Conservation (phyloP, 2,888 invertebrate species). For the Athalia cordata region DNA sequence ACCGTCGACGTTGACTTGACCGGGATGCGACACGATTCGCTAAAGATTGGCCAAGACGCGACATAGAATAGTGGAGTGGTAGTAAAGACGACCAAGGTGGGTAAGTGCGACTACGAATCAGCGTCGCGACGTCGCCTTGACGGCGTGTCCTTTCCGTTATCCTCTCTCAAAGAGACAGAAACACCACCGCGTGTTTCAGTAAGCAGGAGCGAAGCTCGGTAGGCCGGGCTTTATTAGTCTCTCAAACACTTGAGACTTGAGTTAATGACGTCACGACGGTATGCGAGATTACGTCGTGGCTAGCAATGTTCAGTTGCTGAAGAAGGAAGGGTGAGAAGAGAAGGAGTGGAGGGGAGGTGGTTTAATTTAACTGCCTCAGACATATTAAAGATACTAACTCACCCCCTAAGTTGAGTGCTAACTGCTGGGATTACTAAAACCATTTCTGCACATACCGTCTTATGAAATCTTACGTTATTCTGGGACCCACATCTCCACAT, state of each 20-base stretch:
- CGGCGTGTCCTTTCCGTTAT: background rate
- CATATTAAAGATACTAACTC: constrained; percentile 65
- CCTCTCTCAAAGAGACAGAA: constrained; percentile 10
- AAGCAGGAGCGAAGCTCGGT: background rate
- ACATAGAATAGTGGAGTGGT: constrained; percentile 9
- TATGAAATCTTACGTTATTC: constrained; percentile 55
- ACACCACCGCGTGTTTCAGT: background rate
- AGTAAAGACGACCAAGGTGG: too few species aligned
- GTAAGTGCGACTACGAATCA: constrained; percentile 1
- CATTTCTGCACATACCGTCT: constrained; percentile 52
- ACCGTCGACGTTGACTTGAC: constrained; percentile 40
- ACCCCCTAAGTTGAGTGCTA: constrained; percentile 53
- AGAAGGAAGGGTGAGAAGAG: too few species aligned
- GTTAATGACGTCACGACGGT: constrained; percentile 52
- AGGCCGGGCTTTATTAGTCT: constrained; percentile 41
- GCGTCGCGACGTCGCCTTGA: constrained; percentile 8
- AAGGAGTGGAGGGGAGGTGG: background rate
- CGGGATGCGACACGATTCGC: constrained; percentile 40
- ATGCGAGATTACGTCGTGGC: constrained; percentile 59
- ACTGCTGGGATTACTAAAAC: constrained; percentile 55
- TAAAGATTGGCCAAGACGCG: constrained; percentile 36
- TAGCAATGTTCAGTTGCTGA: constrained; percentile 50
- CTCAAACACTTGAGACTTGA: constrained; percentile 39
- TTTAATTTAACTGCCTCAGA: constrained; percentile 65
- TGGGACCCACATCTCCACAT: constrained; percentile 42